Percentiles rank a stretch among this genome's conserved stretches.
phyloP scores from a whole-genome alignment of 2,888 invertebrate genomes.

The Beris morrisii region DNA sequence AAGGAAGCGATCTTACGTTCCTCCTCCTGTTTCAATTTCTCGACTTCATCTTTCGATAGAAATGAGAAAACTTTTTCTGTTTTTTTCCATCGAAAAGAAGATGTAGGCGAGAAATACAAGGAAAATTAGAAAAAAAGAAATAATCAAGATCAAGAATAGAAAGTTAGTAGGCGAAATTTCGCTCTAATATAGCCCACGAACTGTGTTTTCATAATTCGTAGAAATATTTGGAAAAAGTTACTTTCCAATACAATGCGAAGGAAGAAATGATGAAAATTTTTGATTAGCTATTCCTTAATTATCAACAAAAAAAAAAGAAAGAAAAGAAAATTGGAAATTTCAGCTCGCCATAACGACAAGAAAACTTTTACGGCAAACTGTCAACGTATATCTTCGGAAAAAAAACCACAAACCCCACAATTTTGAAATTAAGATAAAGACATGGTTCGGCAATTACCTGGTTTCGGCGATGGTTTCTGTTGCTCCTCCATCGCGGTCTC shows the following conservation, averaged over 20 bases:
- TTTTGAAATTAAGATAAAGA: constrained; percentile 1
- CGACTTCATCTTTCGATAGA: constrained; percentile 90
- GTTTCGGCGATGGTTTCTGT: constrained; percentile 80
- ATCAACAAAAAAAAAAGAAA: not conserved
- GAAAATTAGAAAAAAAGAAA: constrained; percentile 32
- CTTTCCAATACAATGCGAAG: no score
- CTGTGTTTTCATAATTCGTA: no score
- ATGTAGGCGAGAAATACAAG: constrained; percentile 4
- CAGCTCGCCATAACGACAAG: not conserved
- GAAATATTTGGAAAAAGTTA: no score
- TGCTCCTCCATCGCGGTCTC: constrained; percentile 95
- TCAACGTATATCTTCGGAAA: not conserved
- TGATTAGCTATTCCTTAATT: constrained; percentile 8
- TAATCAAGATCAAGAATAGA: constrained; percentile 3
- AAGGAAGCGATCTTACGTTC: constrained; percentile 77
- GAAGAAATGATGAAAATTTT: no score
- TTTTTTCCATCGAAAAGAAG: constrained; percentile 8
- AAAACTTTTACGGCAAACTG: not conserved
- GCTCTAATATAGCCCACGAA: no score
- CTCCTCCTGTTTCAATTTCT: constrained; percentile 92
- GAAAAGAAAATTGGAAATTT: not conserved
- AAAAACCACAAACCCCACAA: not conserved
- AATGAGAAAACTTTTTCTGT: constrained; percentile 91
- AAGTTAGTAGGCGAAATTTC: no score
- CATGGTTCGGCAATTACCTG: constrained; percentile 62